Evolutionary conservation across 2,888 invertebrate species (phyloP), one percentile per base, ranked within the genome.

Genomic region (Glyphotaelius pellucidus): DNA sequence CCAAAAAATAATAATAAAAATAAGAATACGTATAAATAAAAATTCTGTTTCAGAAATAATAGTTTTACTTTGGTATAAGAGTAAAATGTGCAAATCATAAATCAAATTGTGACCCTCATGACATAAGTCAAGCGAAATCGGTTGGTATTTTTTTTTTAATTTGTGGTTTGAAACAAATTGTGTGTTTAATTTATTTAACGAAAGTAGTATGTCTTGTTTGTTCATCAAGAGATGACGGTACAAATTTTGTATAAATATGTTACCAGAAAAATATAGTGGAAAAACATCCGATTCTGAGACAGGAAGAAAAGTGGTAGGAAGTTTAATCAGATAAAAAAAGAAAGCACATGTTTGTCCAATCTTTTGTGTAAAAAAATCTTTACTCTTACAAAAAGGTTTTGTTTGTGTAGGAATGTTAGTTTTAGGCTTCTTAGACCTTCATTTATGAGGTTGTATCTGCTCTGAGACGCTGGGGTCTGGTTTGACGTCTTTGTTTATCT

Each of bases 401-500:
- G 67, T 67, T 67, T 67, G 67, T 67, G 67, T 67, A n/a, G 67
- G 25, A 67, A 67, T 67, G 67, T 67, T 67, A 67, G 67, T 67
- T 67, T n/a, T 67, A 67, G 67, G 14, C 32, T 83, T 83, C 83
- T 38, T 25, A 83, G 83, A 32, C 32, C 83, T 83, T 25, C 83
- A n/a, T 32, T 86, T 42, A 86, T 86, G 47, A 42, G 86, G 86
- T 86, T 86, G 86, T 86, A 42, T 42, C 38, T 42, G 42, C 42
- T 86, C 42, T 86, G 30, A 30, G 42, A 86, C 42, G n/a, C 42
- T 86, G 14, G 42, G 86, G 86, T 42, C 42, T 42, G 47, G 42
- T 30, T 86, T 86, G 86, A 35, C 42, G 86, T 85, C 86, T 42
- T 42, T 86, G 86, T 86, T 86, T 86, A 86, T 86, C 42, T 86